These are phyloP conservation scores for Alethe diademata DNA, from an alignment of 2,113 vertebrate genomes.

Conservation along the genomic window DNA sequence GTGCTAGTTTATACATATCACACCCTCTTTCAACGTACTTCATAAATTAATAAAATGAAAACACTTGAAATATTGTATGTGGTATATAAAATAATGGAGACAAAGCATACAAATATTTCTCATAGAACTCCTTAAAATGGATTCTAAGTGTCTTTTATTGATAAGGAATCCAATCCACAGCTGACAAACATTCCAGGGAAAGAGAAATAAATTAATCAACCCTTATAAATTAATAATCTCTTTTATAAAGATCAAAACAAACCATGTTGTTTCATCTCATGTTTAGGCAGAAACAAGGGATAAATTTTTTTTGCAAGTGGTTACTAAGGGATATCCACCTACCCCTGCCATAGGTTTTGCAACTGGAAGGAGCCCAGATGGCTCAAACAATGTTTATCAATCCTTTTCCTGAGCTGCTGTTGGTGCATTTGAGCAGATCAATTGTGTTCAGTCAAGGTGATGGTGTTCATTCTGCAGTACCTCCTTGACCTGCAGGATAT, in stretches of 20 bases:
- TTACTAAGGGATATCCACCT: not conserved
- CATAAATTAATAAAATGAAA: not conserved
- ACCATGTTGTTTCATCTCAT: accelerated
- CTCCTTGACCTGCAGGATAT: not conserved
- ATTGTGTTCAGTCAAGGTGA: not conserved
- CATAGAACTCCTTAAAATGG: not conserved
- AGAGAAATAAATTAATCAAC: not conserved
- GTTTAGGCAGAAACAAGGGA: not conserved
- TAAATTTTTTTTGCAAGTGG: not conserved
- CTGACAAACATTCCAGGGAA: not conserved
- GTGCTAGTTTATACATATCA: not conserved
- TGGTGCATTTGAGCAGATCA: not conserved
- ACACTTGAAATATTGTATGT: not conserved
- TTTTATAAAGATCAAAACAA: not conserved
- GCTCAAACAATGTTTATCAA: not conserved
- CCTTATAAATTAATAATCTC: not conserved
- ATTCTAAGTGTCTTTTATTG: not conserved
- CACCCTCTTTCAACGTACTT: not conserved
- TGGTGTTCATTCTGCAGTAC: not conserved
- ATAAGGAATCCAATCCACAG: not conserved
- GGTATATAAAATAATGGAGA: not conserved
- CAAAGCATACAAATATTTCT: not conserved
- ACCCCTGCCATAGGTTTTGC: not conserved
- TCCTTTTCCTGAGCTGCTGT: not conserved
- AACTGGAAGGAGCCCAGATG: not conserved